Percentiles rank a stretch among this genome's conserved stretches.
Evolutionary conservation across 2,797 vertebrate genomes (phyloP).

Genomic region (Crax fasciolata): DNA sequence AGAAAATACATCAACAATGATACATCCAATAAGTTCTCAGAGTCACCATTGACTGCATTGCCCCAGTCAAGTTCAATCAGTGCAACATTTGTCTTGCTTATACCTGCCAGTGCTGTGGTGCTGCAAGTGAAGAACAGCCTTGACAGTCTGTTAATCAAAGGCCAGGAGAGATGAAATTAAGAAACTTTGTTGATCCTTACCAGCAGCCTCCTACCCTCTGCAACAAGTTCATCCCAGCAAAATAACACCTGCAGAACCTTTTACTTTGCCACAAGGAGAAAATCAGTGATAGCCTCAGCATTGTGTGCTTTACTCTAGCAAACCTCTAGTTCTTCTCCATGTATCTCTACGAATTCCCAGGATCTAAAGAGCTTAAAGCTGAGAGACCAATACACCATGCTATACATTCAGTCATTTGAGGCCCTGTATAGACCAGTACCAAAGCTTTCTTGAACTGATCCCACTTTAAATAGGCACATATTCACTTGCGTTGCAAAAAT

Average conservation of each 20-base stretch:
- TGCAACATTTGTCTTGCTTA: conserved; percentile 19
- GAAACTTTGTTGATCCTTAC: background rate
- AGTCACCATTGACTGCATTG: conserved; percentile 3
- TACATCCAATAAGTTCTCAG: background rate
- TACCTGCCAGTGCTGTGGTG: background rate
- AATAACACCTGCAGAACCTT: background rate
- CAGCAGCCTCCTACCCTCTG: background rate
- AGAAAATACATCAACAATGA: background rate
- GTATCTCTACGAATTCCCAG: background rate
- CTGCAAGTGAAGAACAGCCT: background rate
- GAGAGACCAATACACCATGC: background rate
- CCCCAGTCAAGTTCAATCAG: background rate
- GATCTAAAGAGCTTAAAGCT: background rate
- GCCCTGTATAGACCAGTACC: accelerated
- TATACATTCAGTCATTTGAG: background rate
- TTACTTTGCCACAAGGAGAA: background rate
- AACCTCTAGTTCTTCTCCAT: background rate
- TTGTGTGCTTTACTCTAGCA: background rate
- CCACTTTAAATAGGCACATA: background rate
- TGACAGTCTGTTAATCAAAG: conserved; percentile 5
- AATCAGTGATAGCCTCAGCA: background rate
- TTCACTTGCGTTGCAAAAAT: background rate
- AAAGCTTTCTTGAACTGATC: background rate
- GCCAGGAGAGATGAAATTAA: background rate
- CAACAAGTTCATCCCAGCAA: background rate